Base-by-base conservation (phyloP, 23 tunicate species). In the Halocynthia roretzi region DNA sequence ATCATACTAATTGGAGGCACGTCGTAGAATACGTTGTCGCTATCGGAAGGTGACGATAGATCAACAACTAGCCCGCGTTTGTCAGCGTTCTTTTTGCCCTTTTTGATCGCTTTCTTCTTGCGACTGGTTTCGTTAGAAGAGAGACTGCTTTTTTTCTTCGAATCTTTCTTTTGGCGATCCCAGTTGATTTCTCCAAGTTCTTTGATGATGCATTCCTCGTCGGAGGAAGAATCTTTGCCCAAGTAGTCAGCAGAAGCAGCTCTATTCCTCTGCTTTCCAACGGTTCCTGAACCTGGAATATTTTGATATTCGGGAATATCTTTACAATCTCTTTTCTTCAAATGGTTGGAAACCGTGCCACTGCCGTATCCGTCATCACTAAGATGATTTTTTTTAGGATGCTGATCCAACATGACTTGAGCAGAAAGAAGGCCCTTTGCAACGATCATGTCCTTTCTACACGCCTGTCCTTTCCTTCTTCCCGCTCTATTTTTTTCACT, bases 351-450 rank as follows among this genome's bases (percentile, higher is more conserved):
- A 31, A 31, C 44, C 44, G 44, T 31, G 44, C 44, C 44, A 31
- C 44, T 31, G 4, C 44, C 44, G 44, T 31, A 31, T 0, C 44
- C 44, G 44, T 31, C 44, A 31, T 31, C 44, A 31, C 44, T 31
- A 31, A 31, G 44, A 31, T 31, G 44, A 31, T 31, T 31, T 31
- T 31, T 31, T 31, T 31, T 31, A 1, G 44, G 44, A 31, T 31
- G 44, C 44, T 31, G 44, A 31, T 31, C 44, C 44, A 31, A 31
- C 44, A 31, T 31, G 44, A 31, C 44, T 31, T 86, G 92, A 20
- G 92, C 92, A 10, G 92, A 80, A 31, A 86, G 75, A 6, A 86
- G 72, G n/a, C 85, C 92, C 62, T 86, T 86, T 50, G 85, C 85
- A 49, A 81, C 85, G 70, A 86, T 81, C 48, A 76, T 57, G 56